phyloP scores from a whole-genome alignment of 2,113 vertebrate genomes.

The Miniopterus natalensis region DNA sequence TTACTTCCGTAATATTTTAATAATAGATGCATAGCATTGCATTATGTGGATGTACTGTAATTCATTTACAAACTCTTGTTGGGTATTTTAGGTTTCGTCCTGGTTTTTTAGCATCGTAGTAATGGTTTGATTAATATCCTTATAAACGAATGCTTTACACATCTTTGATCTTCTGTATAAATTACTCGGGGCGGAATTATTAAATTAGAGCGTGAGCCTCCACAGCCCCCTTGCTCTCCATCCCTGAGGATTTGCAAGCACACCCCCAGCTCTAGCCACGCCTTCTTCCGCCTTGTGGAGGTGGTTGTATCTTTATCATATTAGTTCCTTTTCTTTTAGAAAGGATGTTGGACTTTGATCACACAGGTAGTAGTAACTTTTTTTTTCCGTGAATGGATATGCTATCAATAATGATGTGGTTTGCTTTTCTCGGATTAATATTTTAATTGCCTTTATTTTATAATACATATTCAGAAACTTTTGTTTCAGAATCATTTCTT shows the following conservation, averaged over 20 bases:
- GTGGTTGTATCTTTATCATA: not conserved
- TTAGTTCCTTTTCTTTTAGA: not conserved
- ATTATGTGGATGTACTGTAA: not conserved
- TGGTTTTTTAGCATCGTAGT: not conserved
- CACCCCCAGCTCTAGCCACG: not conserved
- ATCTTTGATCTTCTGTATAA: not conserved
- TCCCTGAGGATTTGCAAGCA: not conserved
- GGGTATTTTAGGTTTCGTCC: not conserved
- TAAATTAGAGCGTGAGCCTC: not conserved
- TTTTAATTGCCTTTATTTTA: slow-evolving; percentile 30
- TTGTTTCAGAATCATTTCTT: slow-evolving; percentile 45
- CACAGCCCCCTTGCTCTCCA: not conserved
- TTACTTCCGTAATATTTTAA: not conserved
- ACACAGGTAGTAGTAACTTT: not conserved
- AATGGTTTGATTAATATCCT: not conserved
- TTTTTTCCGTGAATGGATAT: not conserved
- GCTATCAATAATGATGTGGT: not conserved
- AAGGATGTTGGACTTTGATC: not conserved
- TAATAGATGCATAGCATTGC: not conserved
- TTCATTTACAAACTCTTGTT: not conserved
- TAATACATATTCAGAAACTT: slow-evolving; percentile 5
- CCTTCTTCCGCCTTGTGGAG: not conserved
- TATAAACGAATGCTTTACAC: not conserved
- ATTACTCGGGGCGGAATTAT: not conserved
- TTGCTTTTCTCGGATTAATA: slow-evolving; percentile 24